Percentiles rank a stretch among this genome's conserved stretches.
Conservation (phyloP, 2,113 vertebrate genomes). For the Pseudorasbora parva region DNA sequence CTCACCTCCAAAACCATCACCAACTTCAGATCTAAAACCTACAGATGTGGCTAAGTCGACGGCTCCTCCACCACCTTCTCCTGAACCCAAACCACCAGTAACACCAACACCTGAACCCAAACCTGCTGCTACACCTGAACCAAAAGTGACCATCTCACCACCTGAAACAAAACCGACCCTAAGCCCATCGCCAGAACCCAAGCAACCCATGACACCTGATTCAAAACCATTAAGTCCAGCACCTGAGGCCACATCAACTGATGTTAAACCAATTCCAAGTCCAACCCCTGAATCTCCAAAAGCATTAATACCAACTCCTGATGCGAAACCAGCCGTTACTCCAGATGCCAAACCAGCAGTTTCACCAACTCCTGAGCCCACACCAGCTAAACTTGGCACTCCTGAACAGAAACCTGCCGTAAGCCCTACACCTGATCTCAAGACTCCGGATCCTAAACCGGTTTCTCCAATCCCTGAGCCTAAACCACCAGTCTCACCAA, state of each 20-base stretch:
- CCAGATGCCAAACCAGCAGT: slow-evolving; percentile 39
- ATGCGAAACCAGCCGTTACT: slow-evolving; percentile 43
- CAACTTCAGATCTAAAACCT: slow-evolving; percentile 50
- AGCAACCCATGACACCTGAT: slow-evolving; percentile 57
- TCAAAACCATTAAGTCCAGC: slow-evolving; percentile 37
- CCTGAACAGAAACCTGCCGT: slow-evolving; percentile 57
- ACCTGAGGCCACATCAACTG: slow-evolving; percentile 15
- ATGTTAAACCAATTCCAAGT: slow-evolving; percentile 45
- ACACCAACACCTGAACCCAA: slow-evolving; percentile 59
- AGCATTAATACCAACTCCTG: slow-evolving; percentile 60
- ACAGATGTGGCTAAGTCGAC: slow-evolving; percentile 60
- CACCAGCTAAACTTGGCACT: slow-evolving; percentile 3
- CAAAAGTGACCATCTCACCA: slow-evolving; percentile 60
- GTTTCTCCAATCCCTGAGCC: slow-evolving; percentile 32
- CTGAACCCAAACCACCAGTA: slow-evolving; percentile 60
- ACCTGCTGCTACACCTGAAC: slow-evolving; percentile 17
- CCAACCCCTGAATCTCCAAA: slow-evolving; percentile 44
- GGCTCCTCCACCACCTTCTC: slow-evolving; percentile 59
- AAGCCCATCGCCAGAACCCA: slow-evolving; percentile 64
- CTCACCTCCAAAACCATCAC: slow-evolving; percentile 59
- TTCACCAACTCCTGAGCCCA: slow-evolving; percentile 38
- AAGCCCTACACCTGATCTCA: slow-evolving; percentile 61
- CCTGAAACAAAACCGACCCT: slow-evolving; percentile 54
- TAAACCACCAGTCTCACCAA: slow-evolving; percentile 49
- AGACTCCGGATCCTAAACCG: slow-evolving; percentile 23